Evolutionary conservation across 2,888 invertebrate genomes (phyloP).

Genomic region (Drosophila falleni): DNA sequence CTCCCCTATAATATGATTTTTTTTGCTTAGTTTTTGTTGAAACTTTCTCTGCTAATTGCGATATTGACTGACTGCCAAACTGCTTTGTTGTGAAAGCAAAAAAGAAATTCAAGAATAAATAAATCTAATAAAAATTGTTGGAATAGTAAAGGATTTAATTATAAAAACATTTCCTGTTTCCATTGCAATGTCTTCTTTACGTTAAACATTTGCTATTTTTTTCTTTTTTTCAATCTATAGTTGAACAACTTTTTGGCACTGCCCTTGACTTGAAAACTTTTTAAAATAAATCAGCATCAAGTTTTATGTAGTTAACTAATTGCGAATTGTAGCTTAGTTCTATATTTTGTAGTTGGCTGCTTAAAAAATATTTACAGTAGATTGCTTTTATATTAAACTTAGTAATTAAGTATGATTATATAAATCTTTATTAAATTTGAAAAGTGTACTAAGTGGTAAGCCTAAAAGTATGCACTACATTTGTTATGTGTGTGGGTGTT

Average conservation of each 20-base stretch:
- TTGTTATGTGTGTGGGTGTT: not conserved
- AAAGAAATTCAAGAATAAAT: slow-evolving; percentile 11
- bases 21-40: slow-evolving; percentile 37
- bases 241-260: slow-evolving; percentile 53
- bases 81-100: slow-evolving; percentile 75
- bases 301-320: slow-evolving; percentile 58
- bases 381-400: slow-evolving; percentile 39
- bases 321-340: slow-evolving; percentile 55
- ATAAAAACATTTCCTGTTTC: slow-evolving; percentile 25
- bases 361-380: slow-evolving; percentile 30
- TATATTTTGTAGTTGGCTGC: slow-evolving; percentile 47
- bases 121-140: slow-evolving; percentile 24
- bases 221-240: slow-evolving; percentile 45
- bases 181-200: slow-evolving; percentile 18
- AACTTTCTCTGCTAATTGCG: slow-evolving; percentile 53
- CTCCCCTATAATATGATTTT: slow-evolving; percentile 25
- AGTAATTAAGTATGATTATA: slow-evolving; percentile 28
- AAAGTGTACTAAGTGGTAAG: slow-evolving; percentile 31
- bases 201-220: slow-evolving; percentile 22
- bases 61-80: slow-evolving; percentile 83
- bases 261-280: slow-evolving; percentile 59
- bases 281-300: slow-evolving; percentile 44
- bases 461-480: slow-evolving; percentile 65
- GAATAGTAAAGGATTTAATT: slow-evolving; percentile 30
- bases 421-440: slow-evolving; percentile 10